phyloP scores from a whole-genome alignment of 2,888 invertebrate genomes.

The Corythucha ciliata region DNA sequence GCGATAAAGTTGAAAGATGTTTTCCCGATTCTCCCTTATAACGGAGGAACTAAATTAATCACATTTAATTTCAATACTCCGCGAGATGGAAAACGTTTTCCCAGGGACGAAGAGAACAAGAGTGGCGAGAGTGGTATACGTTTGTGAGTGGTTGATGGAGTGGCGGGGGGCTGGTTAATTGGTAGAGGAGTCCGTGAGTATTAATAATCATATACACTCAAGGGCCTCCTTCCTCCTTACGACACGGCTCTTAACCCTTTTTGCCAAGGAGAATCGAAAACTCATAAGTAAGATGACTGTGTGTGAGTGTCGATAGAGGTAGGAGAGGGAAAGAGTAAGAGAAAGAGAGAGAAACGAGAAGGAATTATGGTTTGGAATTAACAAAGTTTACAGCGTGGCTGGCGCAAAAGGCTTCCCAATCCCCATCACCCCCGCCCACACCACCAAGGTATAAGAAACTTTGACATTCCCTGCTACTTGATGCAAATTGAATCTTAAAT shows the following conservation, averaged over 20 bases:
- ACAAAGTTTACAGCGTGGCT: slow-evolving; percentile 30
- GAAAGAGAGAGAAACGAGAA: slow-evolving; percentile 23
- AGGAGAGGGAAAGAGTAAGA: too few species aligned
- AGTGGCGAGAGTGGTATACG: neutral
- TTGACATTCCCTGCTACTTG: slow-evolving; percentile 24
- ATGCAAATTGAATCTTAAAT: slow-evolving; percentile 25
- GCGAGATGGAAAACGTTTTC: neutral
- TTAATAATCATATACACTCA: slow-evolving; percentile 34
- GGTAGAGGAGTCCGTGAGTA: slow-evolving; percentile 31
- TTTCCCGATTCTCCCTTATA: too few species aligned
- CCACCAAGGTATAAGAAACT: too few species aligned
- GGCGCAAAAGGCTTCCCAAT: slow-evolving; percentile 4
- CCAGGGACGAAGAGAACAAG: neutral
- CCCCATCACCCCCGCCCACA: too few species aligned
- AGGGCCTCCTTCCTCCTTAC: neutral
- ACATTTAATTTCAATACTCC: slow-evolving; percentile 26
- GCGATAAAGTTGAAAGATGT: too few species aligned
- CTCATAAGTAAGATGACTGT: slow-evolving; percentile 27
- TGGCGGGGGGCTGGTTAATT: slow-evolving; percentile 16
- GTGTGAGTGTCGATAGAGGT: too few species aligned
- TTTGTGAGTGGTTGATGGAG: too few species aligned
- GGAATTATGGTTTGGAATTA: slow-evolving; percentile 30
- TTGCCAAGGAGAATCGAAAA: slow-evolving; percentile 27
- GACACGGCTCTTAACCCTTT: slow-evolving; percentile 20
- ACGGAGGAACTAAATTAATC: slow-evolving; percentile 22